Evolutionary conservation across 2,113 vertebrate species (phyloP).

Genomic region (Onychostruthus taczanowskii): DNA sequence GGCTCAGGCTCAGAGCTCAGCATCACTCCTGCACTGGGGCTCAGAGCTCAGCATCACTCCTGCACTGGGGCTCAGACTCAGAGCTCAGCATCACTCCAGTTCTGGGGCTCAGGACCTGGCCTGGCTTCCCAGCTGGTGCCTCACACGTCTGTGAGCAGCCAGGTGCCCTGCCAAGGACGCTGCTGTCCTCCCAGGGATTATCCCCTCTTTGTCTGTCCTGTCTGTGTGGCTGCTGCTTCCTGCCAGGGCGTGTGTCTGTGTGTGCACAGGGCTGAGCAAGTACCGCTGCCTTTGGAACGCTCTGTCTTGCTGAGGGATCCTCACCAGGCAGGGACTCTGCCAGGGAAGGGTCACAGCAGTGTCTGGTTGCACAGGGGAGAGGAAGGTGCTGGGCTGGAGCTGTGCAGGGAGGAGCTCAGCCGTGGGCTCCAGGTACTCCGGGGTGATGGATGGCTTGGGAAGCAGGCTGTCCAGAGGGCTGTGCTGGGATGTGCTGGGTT

Average conservation of each 20-base stretch:
- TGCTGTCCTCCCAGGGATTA: background rate
- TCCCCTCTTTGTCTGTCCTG: background rate
- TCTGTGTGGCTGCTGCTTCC: background rate
- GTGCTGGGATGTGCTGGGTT: background rate
- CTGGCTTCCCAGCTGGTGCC: background rate
- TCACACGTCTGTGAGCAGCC: rapidly evolving
- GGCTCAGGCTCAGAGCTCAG: background rate
- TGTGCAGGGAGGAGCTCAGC: background rate
- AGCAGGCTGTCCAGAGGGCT: background rate
- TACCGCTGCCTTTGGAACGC: rapidly evolving
- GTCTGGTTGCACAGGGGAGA: background rate
- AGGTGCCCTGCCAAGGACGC: background rate
- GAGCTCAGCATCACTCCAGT: background rate
- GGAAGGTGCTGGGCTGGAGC: background rate
- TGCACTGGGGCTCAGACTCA: background rate
- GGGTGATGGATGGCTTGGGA: background rate
- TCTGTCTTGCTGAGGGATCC: background rate
- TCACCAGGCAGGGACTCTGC: background rate
- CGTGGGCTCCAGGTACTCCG: background rate
- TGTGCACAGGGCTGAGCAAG: background rate
- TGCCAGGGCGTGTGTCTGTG: background rate
- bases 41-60: background rate
- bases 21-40: rapidly evolving
- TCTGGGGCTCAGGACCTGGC: background rate
- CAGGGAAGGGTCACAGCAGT: background rate